A percentile compares a stretch with the other conserved stretches of the same genome.
Conservation (phyloP, 2,113 vertebrate species). For the Megaleporinus macrocephalus region DNA sequence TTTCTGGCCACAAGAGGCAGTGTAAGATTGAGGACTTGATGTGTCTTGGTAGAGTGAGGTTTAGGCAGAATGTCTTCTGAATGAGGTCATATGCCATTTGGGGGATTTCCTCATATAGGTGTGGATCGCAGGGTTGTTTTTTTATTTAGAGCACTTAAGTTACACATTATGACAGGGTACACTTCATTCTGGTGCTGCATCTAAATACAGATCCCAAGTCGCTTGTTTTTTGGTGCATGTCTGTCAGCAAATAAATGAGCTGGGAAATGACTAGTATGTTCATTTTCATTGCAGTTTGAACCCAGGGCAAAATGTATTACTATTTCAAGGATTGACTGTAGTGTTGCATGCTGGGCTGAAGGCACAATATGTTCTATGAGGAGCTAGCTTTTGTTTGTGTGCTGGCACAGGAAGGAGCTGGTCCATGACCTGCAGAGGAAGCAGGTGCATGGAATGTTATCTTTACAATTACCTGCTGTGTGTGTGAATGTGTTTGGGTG, state of each 20-base stretch:
- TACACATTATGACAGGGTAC: conserved; percentile 18
- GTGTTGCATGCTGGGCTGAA: background rate
- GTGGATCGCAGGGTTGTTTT: conserved; percentile 60
- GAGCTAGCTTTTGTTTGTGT: conserved; percentile 30
- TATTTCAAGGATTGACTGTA: background rate
- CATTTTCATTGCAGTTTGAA: background rate
- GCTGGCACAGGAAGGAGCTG: conserved; percentile 59
- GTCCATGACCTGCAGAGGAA: conserved; percentile 65
- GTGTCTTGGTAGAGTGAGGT: conserved; percentile 40
- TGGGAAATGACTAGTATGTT: background rate
- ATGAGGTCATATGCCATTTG: conserved; percentile 63
- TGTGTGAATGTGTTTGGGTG: conserved; percentile 27
- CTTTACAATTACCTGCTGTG: conserved; percentile 5
- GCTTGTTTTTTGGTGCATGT: background rate
- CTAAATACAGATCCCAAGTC: background rate
- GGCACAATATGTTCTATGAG: background rate
- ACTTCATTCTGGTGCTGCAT: background rate
- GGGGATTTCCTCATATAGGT: conserved; percentile 68
- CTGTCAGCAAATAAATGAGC: background rate
- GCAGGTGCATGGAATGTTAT: conserved; percentile 57
- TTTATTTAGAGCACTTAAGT: conserved; percentile 25
- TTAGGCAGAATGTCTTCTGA: conserved; percentile 65
- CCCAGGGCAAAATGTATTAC: background rate
- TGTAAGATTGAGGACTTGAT: conserved; percentile 33
- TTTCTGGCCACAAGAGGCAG: conserved; percentile 49